Percentiles rank a stretch among this genome's conserved stretches.
These are phyloP conservation scores for Rhinoraja longicauda DNA, from an alignment of 2,797 vertebrate species.

Conservation along the genomic window DNA sequence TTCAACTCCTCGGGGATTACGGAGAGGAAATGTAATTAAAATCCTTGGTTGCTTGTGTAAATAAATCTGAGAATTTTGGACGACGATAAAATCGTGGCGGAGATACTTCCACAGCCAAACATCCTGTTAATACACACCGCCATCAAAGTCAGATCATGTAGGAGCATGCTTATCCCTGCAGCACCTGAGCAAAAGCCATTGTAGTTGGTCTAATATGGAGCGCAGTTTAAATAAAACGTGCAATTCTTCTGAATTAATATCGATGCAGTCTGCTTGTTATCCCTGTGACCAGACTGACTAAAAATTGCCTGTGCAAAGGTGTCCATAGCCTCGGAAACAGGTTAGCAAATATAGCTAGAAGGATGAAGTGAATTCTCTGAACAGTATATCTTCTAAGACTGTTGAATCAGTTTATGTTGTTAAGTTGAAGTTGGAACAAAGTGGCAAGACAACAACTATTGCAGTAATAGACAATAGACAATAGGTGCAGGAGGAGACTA, in stretches of 20 bases:
- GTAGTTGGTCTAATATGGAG: background rate
- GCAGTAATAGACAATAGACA: no score
- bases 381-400: background rate
- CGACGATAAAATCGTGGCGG: background rate
- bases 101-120: background rate
- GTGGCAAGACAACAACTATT: background rate
- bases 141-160: background rate
- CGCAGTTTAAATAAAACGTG: no score
- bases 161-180: background rate
- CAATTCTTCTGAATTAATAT: background rate
- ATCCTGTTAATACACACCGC: background rate
- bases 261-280: background rate
- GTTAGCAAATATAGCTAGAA: background rate
- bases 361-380: background rate
- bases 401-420: conserved; percentile 3
- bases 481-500: no score
- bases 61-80: background rate
- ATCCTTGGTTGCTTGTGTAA: background rate
- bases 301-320: background rate
- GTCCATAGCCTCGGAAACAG: background rate
- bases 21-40: background rate
- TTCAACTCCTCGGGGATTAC: no score
- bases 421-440: background rate
- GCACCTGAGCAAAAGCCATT: background rate
- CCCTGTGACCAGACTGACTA: background rate